Conservation (phyloP, 2,113 vertebrate species). For the Anoplopoma fimbria region DNA sequence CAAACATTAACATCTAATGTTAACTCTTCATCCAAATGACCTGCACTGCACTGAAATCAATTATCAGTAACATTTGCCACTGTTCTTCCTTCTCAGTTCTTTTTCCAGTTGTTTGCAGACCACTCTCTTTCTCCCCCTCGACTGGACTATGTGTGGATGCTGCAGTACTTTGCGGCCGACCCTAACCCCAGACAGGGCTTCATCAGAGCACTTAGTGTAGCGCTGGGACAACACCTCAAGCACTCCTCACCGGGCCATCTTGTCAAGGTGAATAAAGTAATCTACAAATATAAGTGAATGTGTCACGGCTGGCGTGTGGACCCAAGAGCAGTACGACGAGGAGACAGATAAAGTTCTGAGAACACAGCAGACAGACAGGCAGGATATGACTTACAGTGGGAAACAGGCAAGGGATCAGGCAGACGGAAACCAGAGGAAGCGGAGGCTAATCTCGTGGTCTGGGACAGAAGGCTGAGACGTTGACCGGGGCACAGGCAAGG, state of each 20-base stretch:
- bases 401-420: too few relatives aligned
- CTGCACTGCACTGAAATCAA: not conserved
- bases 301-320: too few relatives aligned
- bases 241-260: constrained; percentile 44
- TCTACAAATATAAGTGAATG: not conserved
- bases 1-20: not conserved
- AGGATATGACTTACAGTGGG: too few relatives aligned
- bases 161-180: constrained; percentile 90
- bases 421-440: too few relatives aligned
- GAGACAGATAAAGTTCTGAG: too few relatives aligned
- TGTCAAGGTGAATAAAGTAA: constrained; percentile 64
- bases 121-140: constrained; percentile 67
- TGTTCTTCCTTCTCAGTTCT: constrained; percentile 83
- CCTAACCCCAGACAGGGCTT: constrained; percentile 87
- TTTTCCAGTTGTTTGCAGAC: constrained; percentile 90
- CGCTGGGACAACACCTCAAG: constrained; percentile 76
- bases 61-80: not conserved
- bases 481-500: too few relatives aligned
- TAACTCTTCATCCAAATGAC: not conserved
- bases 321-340: too few relatives aligned
- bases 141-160: constrained; percentile 88
- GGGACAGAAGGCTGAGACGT: too few relatives aligned
- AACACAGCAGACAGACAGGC: too few relatives aligned
- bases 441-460: too few relatives aligned
- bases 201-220: constrained; percentile 88